Base-by-base conservation (phyloP, 64 coral and sea anemone species). In the Stylophora pistillata region DNA sequence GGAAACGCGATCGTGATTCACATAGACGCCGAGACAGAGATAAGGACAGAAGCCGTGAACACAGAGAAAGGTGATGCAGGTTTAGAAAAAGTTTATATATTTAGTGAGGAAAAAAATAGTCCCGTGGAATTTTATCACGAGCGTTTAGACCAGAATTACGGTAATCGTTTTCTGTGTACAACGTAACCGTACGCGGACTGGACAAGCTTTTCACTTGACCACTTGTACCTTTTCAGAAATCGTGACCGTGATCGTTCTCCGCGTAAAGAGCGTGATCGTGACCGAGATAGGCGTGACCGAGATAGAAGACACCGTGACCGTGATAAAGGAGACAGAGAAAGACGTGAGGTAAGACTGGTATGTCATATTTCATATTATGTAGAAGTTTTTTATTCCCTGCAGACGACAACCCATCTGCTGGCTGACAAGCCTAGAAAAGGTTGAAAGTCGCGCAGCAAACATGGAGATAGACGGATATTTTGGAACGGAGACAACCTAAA, bases 221-320 rank as follows among this genome's bases (percentile, higher is more conserved):
- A 18, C 5, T 17, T 21, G 56, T 63, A 10, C 32, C 33, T 17
- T 82, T 82, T 17, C 33, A 85, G 89, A 37, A 82, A 85, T 86
- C 60, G 76, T 18, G 89, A 91, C 33, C 89, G 86, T 76, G 86
- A 88, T 53, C 69, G 89, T n/a, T 91, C 89, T 54, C 89, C 89
- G 34, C 89, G 89, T 14, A 78, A 79, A 76, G 89, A 91, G 81
- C 89, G 89, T 91, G 89, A 91, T 59, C 86, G 86, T 78, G 88
- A 90, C 30, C 66, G 88, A 4, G 88, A 89, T 55, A 91, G 79
- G 16, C 89, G 89, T 77, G 89, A 91, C 64, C 85, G 89, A 54
- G 79, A 82, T 23, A 85, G 89, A 55, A 66, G 89, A 55, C 89
- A 86, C 58, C 89, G 89, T 29, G 80, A 91, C 74, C 89, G 89